phyloP scores from a whole-genome alignment of 2,797 vertebrate species.

The Anomalospiza imberbis region DNA sequence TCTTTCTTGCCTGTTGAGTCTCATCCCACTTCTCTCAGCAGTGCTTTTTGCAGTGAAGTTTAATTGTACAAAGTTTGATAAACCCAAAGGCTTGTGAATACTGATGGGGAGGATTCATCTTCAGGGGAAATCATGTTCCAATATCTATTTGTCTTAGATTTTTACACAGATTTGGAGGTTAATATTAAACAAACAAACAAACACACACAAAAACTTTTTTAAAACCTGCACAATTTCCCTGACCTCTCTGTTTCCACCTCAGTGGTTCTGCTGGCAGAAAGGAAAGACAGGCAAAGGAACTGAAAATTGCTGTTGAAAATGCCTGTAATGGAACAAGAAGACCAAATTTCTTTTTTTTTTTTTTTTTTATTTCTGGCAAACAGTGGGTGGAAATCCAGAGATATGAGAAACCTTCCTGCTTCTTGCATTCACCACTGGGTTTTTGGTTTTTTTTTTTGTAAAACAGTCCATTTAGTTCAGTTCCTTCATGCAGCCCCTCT shows the following conservation, averaged over 20 bases:
- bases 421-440: background rate
- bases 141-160: background rate
- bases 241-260: background rate
- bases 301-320: background rate
- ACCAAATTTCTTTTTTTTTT: background rate
- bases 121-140: background rate
- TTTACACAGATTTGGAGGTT: background rate
- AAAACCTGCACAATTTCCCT: background rate
- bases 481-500: background rate
- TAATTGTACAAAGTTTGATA: background rate
- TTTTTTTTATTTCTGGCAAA: background rate
- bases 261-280: background rate
- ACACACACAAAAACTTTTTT: background rate
- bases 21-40: background rate
- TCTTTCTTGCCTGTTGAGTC: background rate
- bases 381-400: background rate
- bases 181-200: background rate
- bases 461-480: background rate
- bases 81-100: background rate
- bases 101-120: background rate
- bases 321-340: background rate
- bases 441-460: no score
- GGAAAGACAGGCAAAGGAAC: background rate
- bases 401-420: background rate
- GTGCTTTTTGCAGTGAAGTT: background rate